Evolutionary conservation across 2,888 invertebrate genomes (phyloP), one percentile per base, ranked within the genome.

Genomic region (Ethmia dodecea): DNA sequence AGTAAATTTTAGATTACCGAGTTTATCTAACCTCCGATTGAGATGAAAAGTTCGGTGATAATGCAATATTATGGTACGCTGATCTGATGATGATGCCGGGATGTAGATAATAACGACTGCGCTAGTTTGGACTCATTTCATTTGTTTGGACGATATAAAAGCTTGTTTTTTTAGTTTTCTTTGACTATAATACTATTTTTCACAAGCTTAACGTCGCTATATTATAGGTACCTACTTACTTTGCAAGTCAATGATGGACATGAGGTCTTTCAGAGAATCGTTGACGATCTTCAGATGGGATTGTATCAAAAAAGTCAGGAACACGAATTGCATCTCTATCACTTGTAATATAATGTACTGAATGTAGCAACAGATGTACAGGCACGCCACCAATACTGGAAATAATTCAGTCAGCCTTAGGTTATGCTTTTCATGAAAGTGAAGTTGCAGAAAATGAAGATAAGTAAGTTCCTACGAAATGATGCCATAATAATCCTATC

Each of bases 261-360:
- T 34, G 1, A 40, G 68, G 51, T 18, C 35, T n/a, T 31, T 42
- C 26, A 67, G 42, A 9, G 57, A 65, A 5, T 60, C 47, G 44
- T 88, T 88, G 10, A 88, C 47, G 0, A 62, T 53, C 12, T 47
- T 52, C 32, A 87, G 67, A 18, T 83, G 67, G 8, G 75, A 63
- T 18, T 72, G 68, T 1, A 87, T 61, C 31, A 76, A 72, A 29
- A 76, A 65, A 0, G 74, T 65, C 1, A 68, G 54, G 25, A 83
- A 52, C 11, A 76, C 73, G 35, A 86, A 88, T 33, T 84, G 86
- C 2, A 87, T 56, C 35, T 83, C 76, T 24, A 83, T 8, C 18
- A 18, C 8, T 8, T 5, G 8, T 5, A 18, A 5, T 5, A 18
- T 18, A 8, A 18, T 8, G 8, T 5, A 18, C 18, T 5, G 5